A percentile compares a stretch with the other conserved stretches of the same genome.
phyloP scores from a whole-genome alignment of 2,888 invertebrate genomes.

The Phanerotoma sp. region DNA sequence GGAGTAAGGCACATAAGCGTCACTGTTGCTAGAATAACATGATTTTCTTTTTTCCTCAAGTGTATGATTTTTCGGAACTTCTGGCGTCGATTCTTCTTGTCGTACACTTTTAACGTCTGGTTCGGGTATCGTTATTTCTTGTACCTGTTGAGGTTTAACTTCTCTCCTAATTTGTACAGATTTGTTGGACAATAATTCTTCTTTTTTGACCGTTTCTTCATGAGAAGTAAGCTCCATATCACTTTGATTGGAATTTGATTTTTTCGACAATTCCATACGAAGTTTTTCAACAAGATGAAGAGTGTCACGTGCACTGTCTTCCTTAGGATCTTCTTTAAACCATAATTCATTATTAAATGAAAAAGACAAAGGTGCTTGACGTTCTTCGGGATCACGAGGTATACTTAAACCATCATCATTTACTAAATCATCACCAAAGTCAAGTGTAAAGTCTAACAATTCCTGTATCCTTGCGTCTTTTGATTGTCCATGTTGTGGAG shows the following conservation, averaged over 20 bases:
- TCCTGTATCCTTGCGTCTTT: slow-evolving; percentile 62
- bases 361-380: slow-evolving; percentile 63
- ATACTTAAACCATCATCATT: slow-evolving; percentile 67
- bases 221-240: slow-evolving; percentile 56
- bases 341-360: slow-evolving; percentile 68
- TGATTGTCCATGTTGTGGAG: slow-evolving; percentile 66
- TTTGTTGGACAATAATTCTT: slow-evolving; percentile 33
- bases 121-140: slow-evolving; percentile 17
- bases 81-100: slow-evolving; percentile 21
- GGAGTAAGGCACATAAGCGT: slow-evolving; percentile 43
- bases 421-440: slow-evolving; percentile 64
- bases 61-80: slow-evolving; percentile 38
- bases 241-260: slow-evolving; percentile 62
- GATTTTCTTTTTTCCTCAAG: slow-evolving; percentile 49
- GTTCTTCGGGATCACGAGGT: slow-evolving; percentile 65
- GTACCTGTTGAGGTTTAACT: slow-evolving; percentile 26
- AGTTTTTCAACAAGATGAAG: slow-evolving; percentile 82
- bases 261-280: slow-evolving; percentile 71
- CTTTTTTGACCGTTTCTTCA: slow-evolving; percentile 49
- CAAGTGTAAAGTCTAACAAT: slow-evolving; percentile 66
- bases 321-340: slow-evolving; percentile 77
- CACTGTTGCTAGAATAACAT: slow-evolving; percentile 45
- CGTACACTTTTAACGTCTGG: slow-evolving; percentile 7
- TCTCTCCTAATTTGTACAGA: slow-evolving; percentile 23
- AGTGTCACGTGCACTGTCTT: slow-evolving; percentile 81